Conservation (phyloP, 2,797 vertebrate genomes). For the Potorous gilbertii region DNA sequence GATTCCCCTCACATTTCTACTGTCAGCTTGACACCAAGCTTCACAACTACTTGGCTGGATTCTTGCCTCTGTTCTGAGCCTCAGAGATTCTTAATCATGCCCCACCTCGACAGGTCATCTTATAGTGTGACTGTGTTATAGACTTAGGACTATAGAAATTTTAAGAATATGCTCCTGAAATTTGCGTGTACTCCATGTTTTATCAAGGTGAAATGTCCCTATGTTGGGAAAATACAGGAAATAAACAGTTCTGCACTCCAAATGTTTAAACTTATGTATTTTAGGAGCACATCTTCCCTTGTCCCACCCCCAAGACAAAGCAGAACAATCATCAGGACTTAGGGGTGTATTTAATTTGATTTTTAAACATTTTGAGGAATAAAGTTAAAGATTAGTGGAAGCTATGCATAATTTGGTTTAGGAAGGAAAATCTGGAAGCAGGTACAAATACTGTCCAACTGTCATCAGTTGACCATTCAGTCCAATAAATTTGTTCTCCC, state of each 20-base stretch:
- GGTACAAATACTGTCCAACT: too few relatives aligned
- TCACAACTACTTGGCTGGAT: neutral
- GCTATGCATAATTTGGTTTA: neutral
- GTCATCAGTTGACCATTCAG: neutral
- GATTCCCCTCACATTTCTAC: constrained; percentile 60
- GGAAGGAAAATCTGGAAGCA: neutral
- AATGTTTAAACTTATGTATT: neutral
- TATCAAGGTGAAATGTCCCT: neutral
- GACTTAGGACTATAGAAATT: neutral
- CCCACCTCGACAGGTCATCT: neutral
- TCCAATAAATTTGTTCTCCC: neutral
- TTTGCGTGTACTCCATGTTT: neutral
- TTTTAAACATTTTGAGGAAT: neutral
- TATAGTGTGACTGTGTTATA: neutral
- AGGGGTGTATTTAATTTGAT: neutral
- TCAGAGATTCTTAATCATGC: neutral
- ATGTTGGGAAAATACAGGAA: neutral
- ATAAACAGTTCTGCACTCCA: neutral
- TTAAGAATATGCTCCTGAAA: neutral
- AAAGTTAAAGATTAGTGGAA: neutral
- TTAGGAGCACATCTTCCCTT: neutral
- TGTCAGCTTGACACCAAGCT: constrained; percentile 43
- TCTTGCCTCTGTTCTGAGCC: constrained; percentile 35
- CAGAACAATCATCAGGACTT: neutral
- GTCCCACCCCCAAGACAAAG: neutral